phyloP scores from a whole-genome alignment of 2,888 invertebrate genomes.

The Megastigmus dorsalis region DNA sequence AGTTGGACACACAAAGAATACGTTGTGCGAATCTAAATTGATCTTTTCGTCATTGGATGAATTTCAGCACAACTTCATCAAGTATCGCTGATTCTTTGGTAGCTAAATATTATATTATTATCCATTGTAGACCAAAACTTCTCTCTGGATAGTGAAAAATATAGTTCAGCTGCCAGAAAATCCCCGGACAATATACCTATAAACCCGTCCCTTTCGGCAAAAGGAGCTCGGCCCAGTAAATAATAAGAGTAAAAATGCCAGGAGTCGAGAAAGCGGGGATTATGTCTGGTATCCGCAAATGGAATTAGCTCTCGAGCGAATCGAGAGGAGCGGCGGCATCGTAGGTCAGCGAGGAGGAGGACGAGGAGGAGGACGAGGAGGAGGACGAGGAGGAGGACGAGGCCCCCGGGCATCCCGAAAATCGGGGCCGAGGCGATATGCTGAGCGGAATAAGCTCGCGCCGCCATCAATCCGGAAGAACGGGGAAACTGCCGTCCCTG shows the following conservation, averaged over 20 bases:
- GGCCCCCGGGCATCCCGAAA: background rate
- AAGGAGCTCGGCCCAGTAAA: too few species aligned
- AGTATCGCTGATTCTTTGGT: too few species aligned
- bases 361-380: background rate
- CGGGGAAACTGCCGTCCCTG: background rate
- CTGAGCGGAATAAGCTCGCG: background rate
- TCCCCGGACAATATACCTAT: too few species aligned
- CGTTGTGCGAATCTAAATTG: too few species aligned
- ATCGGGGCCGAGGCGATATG: slow-evolving; percentile 37
- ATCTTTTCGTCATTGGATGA: too few species aligned
- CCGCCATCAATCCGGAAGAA: slow-evolving; percentile 11
- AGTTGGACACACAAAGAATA: background rate
- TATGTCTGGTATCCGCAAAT: background rate
- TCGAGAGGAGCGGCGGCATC: background rate
- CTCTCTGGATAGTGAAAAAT: too few species aligned
- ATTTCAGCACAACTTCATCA: too few species aligned
- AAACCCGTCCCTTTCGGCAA: too few species aligned
- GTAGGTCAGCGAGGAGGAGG: background rate
- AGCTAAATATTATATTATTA: too few species aligned
- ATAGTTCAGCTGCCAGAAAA: too few species aligned
- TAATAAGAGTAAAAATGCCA: background rate
- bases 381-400: background rate
- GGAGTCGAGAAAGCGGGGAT: background rate
- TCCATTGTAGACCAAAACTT: too few species aligned
- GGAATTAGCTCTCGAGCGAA: background rate